Conservation (phyloP, 2,797 vertebrate genomes). For the Dallia pectoralis region DNA sequence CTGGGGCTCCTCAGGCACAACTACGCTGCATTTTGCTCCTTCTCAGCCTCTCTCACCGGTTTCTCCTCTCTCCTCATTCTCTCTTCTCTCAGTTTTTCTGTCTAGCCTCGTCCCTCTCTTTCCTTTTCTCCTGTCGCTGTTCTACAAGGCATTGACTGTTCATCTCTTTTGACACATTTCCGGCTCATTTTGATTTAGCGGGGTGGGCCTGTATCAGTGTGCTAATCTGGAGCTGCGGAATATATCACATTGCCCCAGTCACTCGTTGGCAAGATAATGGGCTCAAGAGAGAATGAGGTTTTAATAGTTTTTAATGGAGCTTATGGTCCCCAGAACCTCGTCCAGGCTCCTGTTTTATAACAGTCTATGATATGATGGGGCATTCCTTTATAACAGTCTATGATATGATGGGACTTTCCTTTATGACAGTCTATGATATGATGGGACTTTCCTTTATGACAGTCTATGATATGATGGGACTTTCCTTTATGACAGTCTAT, state of each 20-base stretch:
- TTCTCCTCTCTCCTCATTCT: slow-evolving; percentile 17
- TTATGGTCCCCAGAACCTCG: slow-evolving; percentile 22
- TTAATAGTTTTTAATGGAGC: slow-evolving; percentile 32
- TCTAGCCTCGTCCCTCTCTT: not conserved
- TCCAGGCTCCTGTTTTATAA: slow-evolving; percentile 7
- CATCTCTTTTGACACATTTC: slow-evolving; percentile 52
- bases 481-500: too few species aligned
- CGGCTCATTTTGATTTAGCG: slow-evolving; percentile 46
- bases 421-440: too few species aligned
- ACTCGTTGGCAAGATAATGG: slow-evolving; percentile 37
- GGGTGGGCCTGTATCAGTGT: slow-evolving; percentile 50
- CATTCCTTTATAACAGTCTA: not conserved
- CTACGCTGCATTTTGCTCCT: slow-evolving; percentile 28
- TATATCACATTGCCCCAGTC: slow-evolving; percentile 24
- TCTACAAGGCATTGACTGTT: slow-evolving; percentile 43
- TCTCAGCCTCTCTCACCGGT: slow-evolving; percentile 25
- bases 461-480: too few species aligned
- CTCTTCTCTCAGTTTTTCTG: not conserved
- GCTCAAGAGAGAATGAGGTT: slow-evolving; percentile 30
- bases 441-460: too few species aligned
- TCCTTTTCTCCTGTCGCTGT: not conserved
- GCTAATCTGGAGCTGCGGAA: slow-evolving; percentile 49
- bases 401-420: not conserved
- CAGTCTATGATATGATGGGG: not conserved
- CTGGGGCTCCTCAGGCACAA: not conserved